Base-by-base conservation (phyloP, 1,140 invertebrate species). In the Ceratoteleas bidentatus region DNA sequence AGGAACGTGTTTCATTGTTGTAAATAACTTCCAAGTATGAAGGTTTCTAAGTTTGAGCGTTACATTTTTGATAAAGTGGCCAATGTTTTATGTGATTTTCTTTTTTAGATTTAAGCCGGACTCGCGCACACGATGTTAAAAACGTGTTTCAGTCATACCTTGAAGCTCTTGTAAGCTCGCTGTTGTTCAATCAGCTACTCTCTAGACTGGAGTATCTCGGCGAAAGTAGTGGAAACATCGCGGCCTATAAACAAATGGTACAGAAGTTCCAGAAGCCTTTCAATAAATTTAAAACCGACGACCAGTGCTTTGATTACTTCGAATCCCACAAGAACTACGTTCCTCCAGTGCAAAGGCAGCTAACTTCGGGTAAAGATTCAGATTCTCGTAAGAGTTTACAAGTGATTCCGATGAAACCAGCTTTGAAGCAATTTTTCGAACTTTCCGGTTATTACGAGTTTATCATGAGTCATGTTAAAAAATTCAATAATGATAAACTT, bases 111-210 rank as follows among this genome's bases (percentile, higher is more conserved):
- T 7, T 52, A 10, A 52, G 14, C 0, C 16, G 14, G 0, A 6
- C 50, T 24, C 50, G 50, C 24, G 50, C 50, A 9, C 50, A 52
- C 11, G 50, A 52, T 24, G 11, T 52, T 24, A 52, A 52, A 52
- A 7, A 52, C 5, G 1, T 52, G 11, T 24, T 52, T 24, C 7
- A 52, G 4, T 52, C 50, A 6, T 52, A 52, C 14, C 50, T 52
- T 24, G 7, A 24, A 52, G 24, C 14, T 32, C 16, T 15, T 52
- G 16, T 8, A 2, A 9, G 24, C 9, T 24, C 14, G 3, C 3
- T 2, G 0, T 3, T 52, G 15, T 52, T 52, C 9, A 32, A 52
- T 2, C 14, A 24, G 50, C 24, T 52, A 16, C 24, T 52, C 24
- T 14, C 7, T 52, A 52, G 50, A 52, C 9, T 52, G 24, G 1